Evolutionary conservation across 2,888 invertebrate species (phyloP).

Genomic region (Rotaria magnacalcarata): DNA sequence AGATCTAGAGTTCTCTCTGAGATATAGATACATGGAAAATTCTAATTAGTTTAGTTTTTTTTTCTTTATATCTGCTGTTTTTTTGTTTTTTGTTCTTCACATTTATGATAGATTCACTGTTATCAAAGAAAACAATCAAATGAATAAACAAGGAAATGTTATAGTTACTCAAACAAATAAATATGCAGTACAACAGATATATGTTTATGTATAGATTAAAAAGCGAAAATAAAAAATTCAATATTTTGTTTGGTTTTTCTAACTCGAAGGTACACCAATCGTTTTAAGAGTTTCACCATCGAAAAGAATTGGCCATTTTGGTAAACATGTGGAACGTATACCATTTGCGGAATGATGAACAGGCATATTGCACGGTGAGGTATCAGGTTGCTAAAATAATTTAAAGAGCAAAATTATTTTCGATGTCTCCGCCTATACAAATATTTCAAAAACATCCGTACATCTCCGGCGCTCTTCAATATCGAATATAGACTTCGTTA

Average conservation of each 20-base stretch:
- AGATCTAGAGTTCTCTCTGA: constrained; percentile 16
- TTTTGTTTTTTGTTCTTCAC: background rate
- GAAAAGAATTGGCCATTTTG: background rate
- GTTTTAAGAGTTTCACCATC: background rate
- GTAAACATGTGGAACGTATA: background rate
- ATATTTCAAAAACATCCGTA: no score
- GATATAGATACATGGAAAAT: background rate
- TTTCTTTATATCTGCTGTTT: background rate
- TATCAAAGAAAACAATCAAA: background rate
- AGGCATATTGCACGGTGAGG: constrained; percentile 1
- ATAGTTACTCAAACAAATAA: background rate
- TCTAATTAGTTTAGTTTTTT: background rate
- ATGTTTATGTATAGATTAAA: background rate
- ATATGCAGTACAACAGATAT: background rate
- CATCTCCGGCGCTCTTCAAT: no score
- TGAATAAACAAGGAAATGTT: background rate
- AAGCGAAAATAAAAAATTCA: background rate
- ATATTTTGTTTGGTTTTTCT: background rate
- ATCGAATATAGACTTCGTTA: no score
- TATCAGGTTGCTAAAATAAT: background rate
- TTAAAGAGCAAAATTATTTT: background rate
- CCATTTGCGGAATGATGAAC: background rate
- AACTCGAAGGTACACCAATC: background rate
- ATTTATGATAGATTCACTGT: background rate
- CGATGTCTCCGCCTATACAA: no score